Evolutionary conservation across 2,113 vertebrate species (phyloP), one percentile per base, ranked within the genome.

Genomic region (Scalopus aquaticus): DNA sequence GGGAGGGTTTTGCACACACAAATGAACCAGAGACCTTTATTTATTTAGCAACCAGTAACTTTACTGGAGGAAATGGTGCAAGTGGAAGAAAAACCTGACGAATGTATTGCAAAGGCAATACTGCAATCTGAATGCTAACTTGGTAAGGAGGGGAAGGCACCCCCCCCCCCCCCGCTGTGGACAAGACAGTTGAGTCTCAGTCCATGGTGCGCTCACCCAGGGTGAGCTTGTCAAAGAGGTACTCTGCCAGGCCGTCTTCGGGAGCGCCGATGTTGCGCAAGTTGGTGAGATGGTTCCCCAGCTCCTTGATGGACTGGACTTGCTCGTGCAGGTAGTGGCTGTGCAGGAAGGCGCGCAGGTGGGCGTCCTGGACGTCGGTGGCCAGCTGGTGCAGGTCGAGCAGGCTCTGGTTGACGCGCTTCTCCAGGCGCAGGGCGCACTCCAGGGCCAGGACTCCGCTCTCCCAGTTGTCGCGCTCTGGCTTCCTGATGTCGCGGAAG

Each of bases 301-400:
- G 7, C 37, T 65, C n/a, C 13, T 69, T 15, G 49, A 93, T 37
- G 32, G 17, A 20, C 44, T 19, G 4, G 1, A 49, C 42, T 1
- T 76, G 51, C 28, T 39, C 5, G 0, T 3, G 17, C 35, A 93
- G n/a, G 69, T 15, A 39, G 32, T 65, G 35, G 1, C 0, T 2
- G 26, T 49, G 1, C 60, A 95, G 49, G 72, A 91, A 88, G 12
- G 13, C 3, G 0, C 76, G 67, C 7, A 88, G n/a, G 9, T 79
- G 28, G 9, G 24, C 1, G 0, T 91, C n/a, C 0, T 5, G 9
- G n/a, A 32, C 39, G 9, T 35, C 0, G 1, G 9, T 5, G 39
- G 84, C 69, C 80, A 86, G 20, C 5, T 35, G 24, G 49, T 81
- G 10, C 44, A 94, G 84, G 0, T 67, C 5, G 1, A 56, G 60